A percentile compares a stretch with the other conserved stretches of the same genome.
These are phyloP conservation scores for Eulemur macaco DNA, from an alignment of 2,113 vertebrate genomes.

Conservation along the genomic window DNA sequence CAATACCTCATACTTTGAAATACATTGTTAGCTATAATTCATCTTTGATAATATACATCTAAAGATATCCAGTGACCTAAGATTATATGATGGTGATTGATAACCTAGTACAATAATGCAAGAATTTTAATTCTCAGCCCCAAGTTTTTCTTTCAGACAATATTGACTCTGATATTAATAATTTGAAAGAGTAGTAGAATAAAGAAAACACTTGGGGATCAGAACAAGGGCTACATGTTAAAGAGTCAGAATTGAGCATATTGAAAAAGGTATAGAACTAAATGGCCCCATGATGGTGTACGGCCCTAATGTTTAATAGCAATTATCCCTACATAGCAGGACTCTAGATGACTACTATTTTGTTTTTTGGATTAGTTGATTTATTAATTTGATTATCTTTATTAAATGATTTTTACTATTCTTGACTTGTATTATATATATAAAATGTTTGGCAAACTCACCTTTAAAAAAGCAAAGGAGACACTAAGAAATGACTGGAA, in stretches of 20 bases:
- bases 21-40: not conserved
- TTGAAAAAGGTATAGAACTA: not conserved
- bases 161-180: not conserved
- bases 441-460: not conserved
- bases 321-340: not conserved
- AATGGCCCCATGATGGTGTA: not conserved
- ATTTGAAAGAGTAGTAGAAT: not conserved
- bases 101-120: not conserved
- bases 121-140: not conserved
- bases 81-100: not conserved
- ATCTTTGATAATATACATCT: not conserved
- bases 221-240: not conserved
- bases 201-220: not conserved
- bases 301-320: not conserved
- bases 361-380: not conserved
- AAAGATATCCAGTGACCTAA: not conserved
- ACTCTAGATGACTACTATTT: not conserved
- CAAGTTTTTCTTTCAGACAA: not conserved
- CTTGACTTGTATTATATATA: not conserved
- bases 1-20: not conserved
- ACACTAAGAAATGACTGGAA: not conserved
- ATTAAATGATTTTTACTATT: not conserved
- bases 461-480: not conserved
- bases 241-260: not conserved
- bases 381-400: not conserved